Evolutionary conservation across 2,888 invertebrate species (phyloP), one percentile per base, ranked within the genome.

Genomic region (Drosophila koepferae): DNA sequence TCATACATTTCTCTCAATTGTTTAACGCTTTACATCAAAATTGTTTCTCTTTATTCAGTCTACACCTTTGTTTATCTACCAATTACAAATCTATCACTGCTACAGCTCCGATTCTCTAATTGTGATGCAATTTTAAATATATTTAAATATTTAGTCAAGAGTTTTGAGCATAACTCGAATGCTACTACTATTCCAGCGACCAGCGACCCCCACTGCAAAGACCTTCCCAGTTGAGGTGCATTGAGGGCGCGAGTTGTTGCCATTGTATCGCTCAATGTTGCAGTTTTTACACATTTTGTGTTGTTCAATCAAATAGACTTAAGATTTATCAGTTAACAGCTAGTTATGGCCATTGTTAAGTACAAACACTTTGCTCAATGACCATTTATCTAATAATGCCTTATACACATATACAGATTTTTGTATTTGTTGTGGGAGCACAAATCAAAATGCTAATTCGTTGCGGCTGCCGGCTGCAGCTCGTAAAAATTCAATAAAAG

Each of bases 401-500:
- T 56, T 66, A 64, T 79, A 36, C 62, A 51, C 62, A 51, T 34
- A 12, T 34, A 70, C 36, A 56, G 6, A 20, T 31, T 34, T 38
- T 49, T 68, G 63, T 66, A n/a, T 53, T 70, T 64, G 68, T 60
- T 62, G 64, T 70, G 63, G 66, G 63, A 64, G 64, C 60, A 74
- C 67, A 70, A 68, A 88, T 86, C 74, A 72, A 67, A 75, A 77
- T 77, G 78, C 68, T 70, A 81, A 75, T 71, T 72, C 75, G 82
- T 63, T 83, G 61, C 78, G 81, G 78, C 83, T 82, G 82, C 77
- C 86, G 83, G 68, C 73, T 69, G 82, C 66, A 49, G 55, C 23
- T 73, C 81, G 63, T 86, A 86, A 81, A 77, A 64, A 71, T 69
- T 72, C 81, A 78, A 84, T 89, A 81, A 74, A 86, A 86, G 71